Percentiles rank a stretch among this genome's conserved stretches.
These are phyloP conservation scores for Drosophila quinaria DNA, from an alignment of 2,888 invertebrate genomes.

Conservation along the genomic window DNA sequence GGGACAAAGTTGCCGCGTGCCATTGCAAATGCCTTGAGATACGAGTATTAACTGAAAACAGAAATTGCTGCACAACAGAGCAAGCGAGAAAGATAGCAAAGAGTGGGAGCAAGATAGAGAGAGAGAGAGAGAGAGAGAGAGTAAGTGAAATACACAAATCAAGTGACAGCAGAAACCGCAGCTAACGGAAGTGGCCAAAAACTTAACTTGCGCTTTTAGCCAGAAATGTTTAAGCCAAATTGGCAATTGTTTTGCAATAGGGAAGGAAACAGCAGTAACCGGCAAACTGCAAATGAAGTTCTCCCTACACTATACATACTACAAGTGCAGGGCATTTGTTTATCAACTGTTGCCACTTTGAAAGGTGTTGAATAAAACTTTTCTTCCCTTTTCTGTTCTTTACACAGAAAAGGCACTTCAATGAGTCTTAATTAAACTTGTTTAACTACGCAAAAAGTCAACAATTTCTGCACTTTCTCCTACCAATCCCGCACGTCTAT, in stretches of 20 bases:
- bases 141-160: constrained; percentile 62
- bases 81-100: constrained; percentile 1
- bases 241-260: constrained; percentile 72
- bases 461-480: constrained; percentile 47
- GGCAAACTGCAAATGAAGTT: constrained; percentile 53
- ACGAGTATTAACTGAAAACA: constrained; percentile 61
- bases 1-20: constrained; percentile 76
- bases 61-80: constrained; percentile 51
- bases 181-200: constrained; percentile 59
- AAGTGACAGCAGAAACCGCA: constrained; percentile 63
- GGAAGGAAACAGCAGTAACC: constrained; percentile 25
- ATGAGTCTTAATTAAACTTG: constrained; percentile 74
- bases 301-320: not conserved
- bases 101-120: constrained; percentile 36
- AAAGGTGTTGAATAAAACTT: constrained; percentile 52
- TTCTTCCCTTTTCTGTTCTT: not conserved
- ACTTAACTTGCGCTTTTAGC: constrained; percentile 62
- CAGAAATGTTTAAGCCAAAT: constrained; percentile 76
- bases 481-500: constrained; percentile 13
- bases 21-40: constrained; percentile 70
- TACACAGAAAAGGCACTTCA: constrained; percentile 32
- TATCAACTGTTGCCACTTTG: constrained; percentile 37
- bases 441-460: constrained; percentile 62
- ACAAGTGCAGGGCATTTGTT: constrained; percentile 38
- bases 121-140: constrained; percentile 21